phyloP scores from a whole-genome alignment of 2,113 vertebrate species.

The Phainopepla nitens region DNA sequence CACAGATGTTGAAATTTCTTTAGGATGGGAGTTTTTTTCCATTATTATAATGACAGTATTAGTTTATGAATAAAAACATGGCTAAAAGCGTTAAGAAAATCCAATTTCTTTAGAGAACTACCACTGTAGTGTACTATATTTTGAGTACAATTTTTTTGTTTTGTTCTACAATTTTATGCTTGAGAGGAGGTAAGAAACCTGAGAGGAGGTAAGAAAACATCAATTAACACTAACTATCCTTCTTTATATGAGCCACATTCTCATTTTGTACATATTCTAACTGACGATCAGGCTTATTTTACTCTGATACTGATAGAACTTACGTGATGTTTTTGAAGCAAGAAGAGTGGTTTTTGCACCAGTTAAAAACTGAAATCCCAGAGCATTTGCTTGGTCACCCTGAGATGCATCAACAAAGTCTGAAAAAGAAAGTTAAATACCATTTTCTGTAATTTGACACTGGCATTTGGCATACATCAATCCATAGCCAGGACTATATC shows the following conservation, averaged over 20 bases:
- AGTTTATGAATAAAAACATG: neutral
- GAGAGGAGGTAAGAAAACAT: neutral
- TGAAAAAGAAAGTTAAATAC: conserved; percentile 51
- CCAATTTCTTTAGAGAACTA: neutral
- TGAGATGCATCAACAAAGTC: conserved; percentile 83
- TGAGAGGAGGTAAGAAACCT: neutral
- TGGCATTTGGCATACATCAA: neutral
- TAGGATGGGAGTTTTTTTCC: accelerated
- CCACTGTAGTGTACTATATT: neutral
- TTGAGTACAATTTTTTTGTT: neutral
- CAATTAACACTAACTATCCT: neutral
- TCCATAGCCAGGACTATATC: neutral
- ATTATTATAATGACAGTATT: neutral
- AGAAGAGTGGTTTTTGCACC: conserved; percentile 86
- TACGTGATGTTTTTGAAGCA: conserved; percentile 95
- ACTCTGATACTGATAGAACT: conserved; percentile 63
- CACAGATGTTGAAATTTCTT: neutral
- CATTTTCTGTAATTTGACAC: neutral
- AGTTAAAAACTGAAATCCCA: conserved; percentile 87
- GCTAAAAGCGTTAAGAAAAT: neutral
- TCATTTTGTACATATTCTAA: neutral
- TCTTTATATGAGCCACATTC: neutral
- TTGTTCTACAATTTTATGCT: neutral
- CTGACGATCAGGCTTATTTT: neutral
- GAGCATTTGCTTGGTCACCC: conserved; percentile 83